Percentiles rank a stretch among this genome's conserved stretches.
Evolutionary conservation across 1,140 invertebrate genomes (phyloP).

Genomic region (Dendroctonus valens): DNA sequence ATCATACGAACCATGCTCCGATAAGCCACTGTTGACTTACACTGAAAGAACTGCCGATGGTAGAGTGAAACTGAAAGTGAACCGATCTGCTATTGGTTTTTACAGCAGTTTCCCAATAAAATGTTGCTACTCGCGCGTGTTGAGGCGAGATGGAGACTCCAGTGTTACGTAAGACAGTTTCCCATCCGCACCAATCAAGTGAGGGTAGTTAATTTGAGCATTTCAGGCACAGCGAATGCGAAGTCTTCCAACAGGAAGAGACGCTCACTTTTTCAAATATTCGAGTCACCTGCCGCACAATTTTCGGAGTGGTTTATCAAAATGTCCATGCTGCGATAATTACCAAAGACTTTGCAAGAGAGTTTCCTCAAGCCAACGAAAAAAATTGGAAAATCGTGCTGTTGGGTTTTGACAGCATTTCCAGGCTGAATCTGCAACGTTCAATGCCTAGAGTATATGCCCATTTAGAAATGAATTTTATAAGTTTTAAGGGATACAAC

Average conservation of each 20-base stretch:
- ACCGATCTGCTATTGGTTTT: conserved; percentile 19
- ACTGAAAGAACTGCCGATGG: conserved; percentile 26
- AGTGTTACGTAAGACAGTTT: conserved; percentile 28
- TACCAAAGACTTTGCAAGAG: conserved; percentile 43
- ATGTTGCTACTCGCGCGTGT: conserved; percentile 42
- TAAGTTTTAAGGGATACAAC: conserved; percentile 61
- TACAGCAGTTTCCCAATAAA: conserved; percentile 32
- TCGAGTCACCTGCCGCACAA: not conserved
- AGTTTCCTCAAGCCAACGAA: conserved; percentile 34
- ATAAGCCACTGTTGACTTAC: conserved; percentile 37
- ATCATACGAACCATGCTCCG: conserved; percentile 32
- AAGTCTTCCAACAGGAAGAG: conserved; percentile 48
- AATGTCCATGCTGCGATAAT: conserved; percentile 53
- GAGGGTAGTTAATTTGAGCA: not conserved
- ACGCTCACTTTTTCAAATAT: not conserved
- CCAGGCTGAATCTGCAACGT: conserved; percentile 71
- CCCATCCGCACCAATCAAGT: not conserved
- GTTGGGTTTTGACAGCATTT: conserved; percentile 80
- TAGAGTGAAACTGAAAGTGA: conserved; percentile 33
- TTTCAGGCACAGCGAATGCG: conserved; percentile 32
- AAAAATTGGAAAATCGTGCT: conserved; percentile 63
- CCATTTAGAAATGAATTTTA: conserved; percentile 59
- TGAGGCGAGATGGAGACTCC: conserved; percentile 30
- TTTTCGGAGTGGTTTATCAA: conserved; percentile 49
- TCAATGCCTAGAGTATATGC: conserved; percentile 72